A percentile compares a stretch with the other conserved stretches of the same genome.
phyloP scores from a whole-genome alignment of 2,797 vertebrate species.

The Coccyzus lansbergi region DNA sequence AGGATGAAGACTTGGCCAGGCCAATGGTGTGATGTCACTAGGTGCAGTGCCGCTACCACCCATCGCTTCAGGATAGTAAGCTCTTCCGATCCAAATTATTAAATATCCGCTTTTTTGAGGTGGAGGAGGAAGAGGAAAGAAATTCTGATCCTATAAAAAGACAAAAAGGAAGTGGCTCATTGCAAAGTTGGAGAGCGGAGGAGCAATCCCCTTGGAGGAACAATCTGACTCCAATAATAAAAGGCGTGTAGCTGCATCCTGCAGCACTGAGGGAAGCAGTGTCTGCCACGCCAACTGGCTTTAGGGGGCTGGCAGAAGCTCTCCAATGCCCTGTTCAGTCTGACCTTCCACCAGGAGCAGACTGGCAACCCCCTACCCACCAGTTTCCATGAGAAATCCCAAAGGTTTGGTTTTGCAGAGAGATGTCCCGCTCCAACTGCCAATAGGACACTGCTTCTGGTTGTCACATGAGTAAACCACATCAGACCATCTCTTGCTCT shows the following conservation, averaged over 20 bases:
- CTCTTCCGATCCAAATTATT: slow-evolving; percentile 43
- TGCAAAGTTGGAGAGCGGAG: neutral
- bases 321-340: neutral
- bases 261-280: neutral
- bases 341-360: neutral
- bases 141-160: slow-evolving; percentile 50
- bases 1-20: slow-evolving; percentile 35
- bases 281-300: rapidly evolving
- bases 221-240: slow-evolving; percentile 23
- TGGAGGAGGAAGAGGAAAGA: slow-evolving; percentile 65
- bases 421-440: neutral
- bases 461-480: neutral
- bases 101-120: slow-evolving; percentile 54
- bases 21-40: slow-evolving; percentile 12
- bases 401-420: neutral
- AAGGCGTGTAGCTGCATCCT: neutral
- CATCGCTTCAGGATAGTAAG: neutral
- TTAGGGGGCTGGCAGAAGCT: rapidly evolving
- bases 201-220: neutral
- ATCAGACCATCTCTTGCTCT: neutral
- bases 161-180: slow-evolving; percentile 48
- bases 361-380: rapidly evolving
- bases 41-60: slow-evolving; percentile 40
- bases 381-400: neutral
- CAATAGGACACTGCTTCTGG: neutral